Evolutionary conservation across 2,888 invertebrate species (phyloP).

Genomic region (Congeria kusceri): DNA sequence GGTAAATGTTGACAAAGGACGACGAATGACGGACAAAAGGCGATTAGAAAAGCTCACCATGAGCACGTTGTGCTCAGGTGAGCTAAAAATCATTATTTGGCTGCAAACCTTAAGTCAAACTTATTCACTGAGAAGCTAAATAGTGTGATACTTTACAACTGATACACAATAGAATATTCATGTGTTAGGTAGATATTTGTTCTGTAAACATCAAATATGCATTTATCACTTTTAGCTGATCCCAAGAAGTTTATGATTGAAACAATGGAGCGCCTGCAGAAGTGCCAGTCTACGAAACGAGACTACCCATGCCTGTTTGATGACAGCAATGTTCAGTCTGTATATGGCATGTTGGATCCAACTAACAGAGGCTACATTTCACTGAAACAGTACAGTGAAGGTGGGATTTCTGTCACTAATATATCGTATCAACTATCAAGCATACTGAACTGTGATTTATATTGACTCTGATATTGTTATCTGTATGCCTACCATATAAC

Average conservation of each 20-base stretch:
- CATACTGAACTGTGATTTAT: slow-evolving; percentile 74
- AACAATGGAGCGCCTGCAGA: slow-evolving; percentile 79
- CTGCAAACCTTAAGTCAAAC: no score
- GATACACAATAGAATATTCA: no score
- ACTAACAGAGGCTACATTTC: slow-evolving; percentile 81
- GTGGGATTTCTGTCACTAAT: slow-evolving; percentile 58
- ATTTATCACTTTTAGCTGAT: slow-evolving; percentile 78
- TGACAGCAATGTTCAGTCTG: slow-evolving; percentile 82
- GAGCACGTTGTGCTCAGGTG: no score
- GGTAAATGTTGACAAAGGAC: no score
- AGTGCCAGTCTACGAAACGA: slow-evolving; percentile 73
- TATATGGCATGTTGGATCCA: slow-evolving; percentile 84
- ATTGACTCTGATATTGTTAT: no score
- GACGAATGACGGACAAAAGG: no score
- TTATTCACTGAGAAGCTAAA: no score
- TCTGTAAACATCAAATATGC: background rate
- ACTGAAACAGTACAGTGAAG: slow-evolving; percentile 82
- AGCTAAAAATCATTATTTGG: no score
- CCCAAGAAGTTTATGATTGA: slow-evolving; percentile 83
- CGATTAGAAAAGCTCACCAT: no score
- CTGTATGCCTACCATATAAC: no score
- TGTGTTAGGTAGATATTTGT: no score
- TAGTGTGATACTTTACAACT: no score
- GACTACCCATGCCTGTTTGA: slow-evolving; percentile 83
- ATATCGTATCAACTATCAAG: slow-evolving; percentile 67